Conservation (phyloP, 92 coral and sea anemone species). For the Galaxea fascicularis region DNA sequence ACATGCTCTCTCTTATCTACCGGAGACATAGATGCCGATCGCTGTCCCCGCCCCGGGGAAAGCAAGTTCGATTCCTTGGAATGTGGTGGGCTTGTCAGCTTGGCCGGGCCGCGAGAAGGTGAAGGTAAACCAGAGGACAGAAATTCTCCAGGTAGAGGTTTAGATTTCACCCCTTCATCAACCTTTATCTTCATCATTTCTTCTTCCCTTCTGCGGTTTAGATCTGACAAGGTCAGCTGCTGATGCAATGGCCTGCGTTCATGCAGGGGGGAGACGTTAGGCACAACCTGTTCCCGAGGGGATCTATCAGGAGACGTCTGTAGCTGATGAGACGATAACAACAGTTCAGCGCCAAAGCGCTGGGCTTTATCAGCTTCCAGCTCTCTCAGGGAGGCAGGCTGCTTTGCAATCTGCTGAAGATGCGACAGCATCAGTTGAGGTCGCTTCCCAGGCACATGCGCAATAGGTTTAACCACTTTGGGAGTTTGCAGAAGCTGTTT, state of each 20-base stretch:
- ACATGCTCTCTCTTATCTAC: slow-evolving; percentile 66
- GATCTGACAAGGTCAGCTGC: slow-evolving; percentile 83
- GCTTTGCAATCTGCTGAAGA: slow-evolving; percentile 80
- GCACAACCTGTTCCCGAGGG: slow-evolving; percentile 64
- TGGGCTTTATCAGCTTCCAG: slow-evolving; percentile 80
- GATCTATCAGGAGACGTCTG: slow-evolving; percentile 77
- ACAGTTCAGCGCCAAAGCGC: slow-evolving; percentile 65
- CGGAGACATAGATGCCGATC: slow-evolving; percentile 53
- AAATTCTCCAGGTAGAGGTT: slow-evolving; percentile 63
- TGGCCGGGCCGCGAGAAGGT: slow-evolving; percentile 66
- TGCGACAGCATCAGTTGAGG: slow-evolving; percentile 91
- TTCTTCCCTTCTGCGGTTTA: slow-evolving; percentile 91
- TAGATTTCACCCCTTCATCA: slow-evolving; percentile 63
- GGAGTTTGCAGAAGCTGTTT: slow-evolving; percentile 75
- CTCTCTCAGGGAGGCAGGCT: slow-evolving; percentile 60
- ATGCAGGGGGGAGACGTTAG: slow-evolving; percentile 64
- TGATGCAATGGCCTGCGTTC: slow-evolving; percentile 74
- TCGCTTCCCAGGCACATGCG: slow-evolving; percentile 94
- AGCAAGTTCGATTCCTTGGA: slow-evolving; percentile 66
- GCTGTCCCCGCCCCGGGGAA: slow-evolving; percentile 61
- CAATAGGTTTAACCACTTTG: slow-evolving; percentile 90
- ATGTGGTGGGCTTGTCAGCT: slow-evolving; percentile 59
- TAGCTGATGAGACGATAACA: slow-evolving; percentile 66
- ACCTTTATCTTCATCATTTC: slow-evolving; percentile 66
- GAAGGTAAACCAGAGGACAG: slow-evolving; percentile 67